Evolutionary conservation across 1,140 invertebrate species (phyloP), one percentile per base, ranked within the genome.

Genomic region (Acromyrmex heyeri): DNA sequence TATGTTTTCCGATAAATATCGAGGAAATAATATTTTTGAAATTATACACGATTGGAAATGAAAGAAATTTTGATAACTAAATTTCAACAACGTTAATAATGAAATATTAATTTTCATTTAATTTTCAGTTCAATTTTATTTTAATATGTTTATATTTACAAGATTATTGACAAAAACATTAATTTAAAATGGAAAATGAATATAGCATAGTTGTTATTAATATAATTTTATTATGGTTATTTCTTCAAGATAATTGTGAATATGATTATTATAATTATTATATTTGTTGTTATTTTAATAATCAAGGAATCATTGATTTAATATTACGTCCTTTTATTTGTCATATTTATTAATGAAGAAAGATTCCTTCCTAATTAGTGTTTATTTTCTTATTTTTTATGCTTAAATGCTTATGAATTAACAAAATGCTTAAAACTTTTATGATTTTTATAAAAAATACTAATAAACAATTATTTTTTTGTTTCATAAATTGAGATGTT

Each of bases 241-340:
- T 44, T 44, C 8, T 53, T 16, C 16, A 62, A 62, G 3, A 62
- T 38, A 34, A 8, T 27, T 34, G 1, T 44, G 16, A 34, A 65
- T 5, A n/a, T 64, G 10, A 69, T 50, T 4, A 69, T 69, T 70
- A 48, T 14, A 10, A 67, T 70, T 72, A 53, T 2, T 55, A 8
- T 18, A 5, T 34, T 57, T 57, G 53, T 73, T 73, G 70, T 73
- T 73, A 53, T 24, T 55, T 53, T 55, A 30, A 27, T 75, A 75
- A n/a, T n/a, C 12, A 75, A 38, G n/a, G 1, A 30, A 57, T 57
- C 72, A 34, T 57, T 57, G 72, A 75, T 75, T 38, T 30, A 38
- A 75, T 21, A 5, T 57, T 57, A 57, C 34, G 10, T 73, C 24
- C 2, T 21, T 3, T 44, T 44, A 44, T 8, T 10, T 21, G n/a